Conservation (phyloP, 2,113 vertebrate species). For the Etheostoma spectabile region DNA sequence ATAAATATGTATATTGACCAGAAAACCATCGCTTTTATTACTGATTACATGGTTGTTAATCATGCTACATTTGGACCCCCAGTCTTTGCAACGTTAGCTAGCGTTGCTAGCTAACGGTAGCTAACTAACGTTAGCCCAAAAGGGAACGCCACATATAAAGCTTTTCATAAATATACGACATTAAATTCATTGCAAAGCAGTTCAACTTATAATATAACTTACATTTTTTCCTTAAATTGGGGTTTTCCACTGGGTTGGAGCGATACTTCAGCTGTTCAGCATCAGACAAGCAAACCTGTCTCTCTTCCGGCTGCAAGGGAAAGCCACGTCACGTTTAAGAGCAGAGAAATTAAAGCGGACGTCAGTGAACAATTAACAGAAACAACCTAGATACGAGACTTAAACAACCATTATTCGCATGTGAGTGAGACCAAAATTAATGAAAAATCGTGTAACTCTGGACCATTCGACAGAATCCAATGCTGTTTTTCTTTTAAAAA, state of each 20-base stretch:
- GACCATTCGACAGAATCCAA: accelerated
- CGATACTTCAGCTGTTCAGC: slow-evolving; percentile 10
- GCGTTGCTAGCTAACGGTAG: not conserved
- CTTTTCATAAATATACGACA: too few species aligned
- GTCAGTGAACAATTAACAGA: not conserved
- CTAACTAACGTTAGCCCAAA: not conserved
- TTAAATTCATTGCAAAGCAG: accelerated
- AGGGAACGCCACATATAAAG: not conserved
- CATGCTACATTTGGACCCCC: accelerated
- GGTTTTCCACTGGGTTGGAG: not conserved
- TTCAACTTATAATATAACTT: not conserved
- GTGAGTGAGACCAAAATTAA: accelerated
- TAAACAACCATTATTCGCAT: accelerated
- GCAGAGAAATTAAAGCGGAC: not conserved
- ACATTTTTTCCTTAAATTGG: slow-evolving; percentile 41
- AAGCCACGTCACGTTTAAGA: slow-evolving; percentile 74
- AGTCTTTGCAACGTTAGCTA: slow-evolving; percentile 5
- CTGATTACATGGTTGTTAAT: not conserved
- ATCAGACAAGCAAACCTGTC: not conserved
- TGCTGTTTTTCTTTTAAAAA: not conserved
- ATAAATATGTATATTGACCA: not conserved
- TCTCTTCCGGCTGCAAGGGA: slow-evolving; percentile 52
- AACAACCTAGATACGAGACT: accelerated
- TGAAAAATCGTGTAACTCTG: accelerated
- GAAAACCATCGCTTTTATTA: not conserved